phyloP scores from a whole-genome alignment of 2,888 invertebrate species.

The Petrophora chlorosata region DNA sequence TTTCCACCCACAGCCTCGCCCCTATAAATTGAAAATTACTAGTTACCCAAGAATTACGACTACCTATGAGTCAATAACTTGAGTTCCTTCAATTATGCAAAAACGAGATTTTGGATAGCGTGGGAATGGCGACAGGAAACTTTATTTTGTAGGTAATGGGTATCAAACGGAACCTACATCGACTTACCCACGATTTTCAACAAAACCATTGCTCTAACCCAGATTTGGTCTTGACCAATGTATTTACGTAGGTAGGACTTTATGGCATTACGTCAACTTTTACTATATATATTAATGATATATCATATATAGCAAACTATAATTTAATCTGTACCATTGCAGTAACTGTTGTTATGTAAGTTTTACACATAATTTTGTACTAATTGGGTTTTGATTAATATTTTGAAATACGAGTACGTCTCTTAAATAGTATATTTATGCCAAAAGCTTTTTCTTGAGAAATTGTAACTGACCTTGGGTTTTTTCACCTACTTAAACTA shows the following conservation, averaged over 20 bases:
- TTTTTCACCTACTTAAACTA: no score
- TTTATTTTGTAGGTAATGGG: no score
- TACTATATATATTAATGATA: constrained; percentile 27
- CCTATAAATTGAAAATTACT: constrained; percentile 10
- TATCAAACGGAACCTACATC: constrained; percentile 4
- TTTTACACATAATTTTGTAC: constrained; percentile 9
- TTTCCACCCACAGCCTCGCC: background rate
- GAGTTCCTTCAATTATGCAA: constrained; percentile 11
- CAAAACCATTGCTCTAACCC: constrained; percentile 35
- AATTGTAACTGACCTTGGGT: no score
- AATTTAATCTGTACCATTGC: constrained; percentile 34
- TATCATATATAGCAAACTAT: constrained; percentile 26
- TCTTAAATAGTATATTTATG: no score
- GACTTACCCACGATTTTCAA: constrained; percentile 5
- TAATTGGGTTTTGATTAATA: constrained; percentile 30
- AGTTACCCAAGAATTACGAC: background rate
- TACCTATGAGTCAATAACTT: constrained; percentile 9
- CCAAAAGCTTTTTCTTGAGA: no score
- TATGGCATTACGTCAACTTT: constrained; percentile 35
- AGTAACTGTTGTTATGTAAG: constrained; percentile 26
- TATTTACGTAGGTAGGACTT: constrained; percentile 30
- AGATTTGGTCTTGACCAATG: constrained; percentile 34
- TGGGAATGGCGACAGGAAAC: constrained; percentile 25
- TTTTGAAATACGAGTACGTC: constrained; percentile 20
- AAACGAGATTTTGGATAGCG: constrained; percentile 21